These are phyloP conservation scores for Chaetogeoica ovagalla DNA, from an alignment of 2,888 invertebrate genomes.

Conservation along the genomic window DNA sequence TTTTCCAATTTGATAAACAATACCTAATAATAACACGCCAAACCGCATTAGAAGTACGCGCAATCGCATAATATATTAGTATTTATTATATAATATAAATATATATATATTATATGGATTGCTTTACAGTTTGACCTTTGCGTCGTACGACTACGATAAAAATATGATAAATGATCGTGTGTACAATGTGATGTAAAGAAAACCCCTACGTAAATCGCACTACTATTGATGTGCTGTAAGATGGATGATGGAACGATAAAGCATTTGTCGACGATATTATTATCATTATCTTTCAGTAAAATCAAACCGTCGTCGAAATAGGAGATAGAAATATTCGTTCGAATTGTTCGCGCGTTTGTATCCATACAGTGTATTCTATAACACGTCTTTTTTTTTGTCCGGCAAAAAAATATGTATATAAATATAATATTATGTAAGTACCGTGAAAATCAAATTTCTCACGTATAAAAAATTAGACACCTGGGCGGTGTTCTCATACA, in stretches of 20 bases:
- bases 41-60: background rate
- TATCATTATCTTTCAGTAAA: background rate
- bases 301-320: conserved; percentile 16
- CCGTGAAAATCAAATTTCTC: conserved; percentile 8
- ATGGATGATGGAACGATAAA: background rate
- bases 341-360: background rate
- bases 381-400: background rate
- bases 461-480: background rate
- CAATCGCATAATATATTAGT: background rate
- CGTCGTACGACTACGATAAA: background rate
- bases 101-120: background rate
- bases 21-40: no score
- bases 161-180: no score
- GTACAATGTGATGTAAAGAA: no score
- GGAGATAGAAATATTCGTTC: background rate
- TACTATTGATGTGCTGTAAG: background rate
- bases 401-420: background rate
- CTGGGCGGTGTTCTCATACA: no score
- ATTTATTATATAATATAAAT: background rate
- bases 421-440: no score
- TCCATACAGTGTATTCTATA: background rate
- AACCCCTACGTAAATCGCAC: no score
- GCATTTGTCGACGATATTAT: background rate
- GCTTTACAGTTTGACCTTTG: conserved; percentile 6
- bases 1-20: no score